Evolutionary conservation across 2,113 vertebrate genomes (phyloP).

Genomic region (Psittacus erithacus): DNA sequence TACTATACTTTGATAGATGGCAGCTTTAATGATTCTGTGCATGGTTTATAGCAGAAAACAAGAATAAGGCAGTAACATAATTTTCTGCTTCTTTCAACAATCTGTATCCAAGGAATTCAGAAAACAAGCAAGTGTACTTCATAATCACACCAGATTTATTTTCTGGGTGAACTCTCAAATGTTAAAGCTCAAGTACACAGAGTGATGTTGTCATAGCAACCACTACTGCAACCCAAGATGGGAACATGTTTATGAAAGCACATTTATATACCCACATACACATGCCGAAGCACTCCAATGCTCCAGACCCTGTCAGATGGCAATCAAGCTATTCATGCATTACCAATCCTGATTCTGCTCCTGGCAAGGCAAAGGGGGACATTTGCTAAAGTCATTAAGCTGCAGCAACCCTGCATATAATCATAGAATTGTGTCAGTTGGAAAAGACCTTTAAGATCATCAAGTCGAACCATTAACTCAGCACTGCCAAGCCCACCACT

Average conservation of each 20-base stretch:
- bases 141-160: slow-evolving; percentile 55
- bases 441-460: not conserved
- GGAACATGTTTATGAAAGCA: not conserved
- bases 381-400: not conserved
- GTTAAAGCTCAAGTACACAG: slow-evolving; percentile 52
- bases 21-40: slow-evolving; percentile 28
- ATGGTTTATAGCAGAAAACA: slow-evolving; percentile 29
- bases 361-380: not conserved
- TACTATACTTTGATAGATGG: slow-evolving; percentile 44
- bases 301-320: not conserved
- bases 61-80: not conserved
- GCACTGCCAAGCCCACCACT: not conserved
- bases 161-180: slow-evolving; percentile 52
- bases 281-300: accelerated
- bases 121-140: slow-evolving; percentile 39
- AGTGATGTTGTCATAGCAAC: slow-evolving; percentile 54
- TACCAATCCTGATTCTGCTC: not conserved
- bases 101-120: slow-evolving; percentile 24
- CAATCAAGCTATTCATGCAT: accelerated
- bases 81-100: not conserved
- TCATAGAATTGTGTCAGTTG: not conserved
- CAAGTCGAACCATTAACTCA: not conserved
- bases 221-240: not conserved
- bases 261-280: not conserved
- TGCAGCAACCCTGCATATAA: accelerated